Evolutionary conservation across 2,888 invertebrate species (phyloP).

Genomic region (Exocentrus adspersus): DNA sequence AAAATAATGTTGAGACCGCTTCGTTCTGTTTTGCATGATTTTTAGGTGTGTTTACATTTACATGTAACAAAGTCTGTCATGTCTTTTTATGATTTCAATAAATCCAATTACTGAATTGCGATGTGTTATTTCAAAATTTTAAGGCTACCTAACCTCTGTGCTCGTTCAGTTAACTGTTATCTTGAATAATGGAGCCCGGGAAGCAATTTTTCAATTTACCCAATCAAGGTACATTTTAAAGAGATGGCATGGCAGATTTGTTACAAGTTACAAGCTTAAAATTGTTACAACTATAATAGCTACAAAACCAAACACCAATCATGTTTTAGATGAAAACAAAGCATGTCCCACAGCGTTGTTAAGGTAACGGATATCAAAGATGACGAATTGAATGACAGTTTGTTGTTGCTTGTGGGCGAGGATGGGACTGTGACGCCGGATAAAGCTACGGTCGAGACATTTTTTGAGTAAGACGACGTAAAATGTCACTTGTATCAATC

Average conservation of each 20-base stretch:
- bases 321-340: slow-evolving; percentile 15
- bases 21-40: slow-evolving; percentile 24
- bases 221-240: background rate
- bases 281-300: background rate
- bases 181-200: background rate
- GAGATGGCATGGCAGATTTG: slow-evolving; percentile 26
- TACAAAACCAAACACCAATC: background rate
- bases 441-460: slow-evolving; percentile 79
- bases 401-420: slow-evolving; percentile 87
- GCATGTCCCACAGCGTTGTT: slow-evolving; percentile 62
- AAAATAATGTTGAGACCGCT: slow-evolving; percentile 11
- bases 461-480: slow-evolving; percentile 74
- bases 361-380: slow-evolving; percentile 62
- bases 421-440: slow-evolving; percentile 87
- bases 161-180: too few species aligned
- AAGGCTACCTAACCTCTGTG: too few species aligned
- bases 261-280: background rate
- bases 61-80: slow-evolving; percentile 20
- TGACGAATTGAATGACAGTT: slow-evolving; percentile 70
- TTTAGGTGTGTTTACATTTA: too few species aligned
- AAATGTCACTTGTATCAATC: slow-evolving; percentile 24
- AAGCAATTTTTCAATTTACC: background rate
- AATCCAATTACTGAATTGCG: slow-evolving; percentile 8
- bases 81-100: slow-evolving; percentile 25
- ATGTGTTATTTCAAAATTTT: too few species aligned